Evolutionary conservation across 2,888 invertebrate species (phyloP).

Genomic region (Chorisops tibialis): DNA sequence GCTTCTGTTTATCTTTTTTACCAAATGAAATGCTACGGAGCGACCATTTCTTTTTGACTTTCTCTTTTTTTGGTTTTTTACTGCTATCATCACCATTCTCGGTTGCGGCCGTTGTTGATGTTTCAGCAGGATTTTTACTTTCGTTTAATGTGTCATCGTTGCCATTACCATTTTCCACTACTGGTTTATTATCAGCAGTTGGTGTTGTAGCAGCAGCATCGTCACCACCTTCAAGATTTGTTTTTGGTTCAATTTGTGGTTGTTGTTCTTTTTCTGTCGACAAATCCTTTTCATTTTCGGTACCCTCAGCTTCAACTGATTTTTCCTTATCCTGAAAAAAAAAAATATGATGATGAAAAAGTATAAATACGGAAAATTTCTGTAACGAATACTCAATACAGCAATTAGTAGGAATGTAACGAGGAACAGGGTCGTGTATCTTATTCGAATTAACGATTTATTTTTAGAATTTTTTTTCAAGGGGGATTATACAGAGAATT

Average conservation of each 20-base stretch:
- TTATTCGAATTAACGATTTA: background rate
- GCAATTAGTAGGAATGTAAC: background rate
- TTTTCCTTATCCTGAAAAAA: slow-evolving; percentile 59
- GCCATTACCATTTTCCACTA: slow-evolving; percentile 54
- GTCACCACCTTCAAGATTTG: slow-evolving; percentile 30
- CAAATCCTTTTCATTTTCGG: slow-evolving; percentile 67
- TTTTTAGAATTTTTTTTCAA: too few relatives aligned
- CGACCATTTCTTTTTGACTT: slow-evolving; percentile 85
- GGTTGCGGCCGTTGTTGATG: slow-evolving; percentile 42
- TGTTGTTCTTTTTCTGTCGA: slow-evolving; percentile 62
- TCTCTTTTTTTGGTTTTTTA: slow-evolving; percentile 67
- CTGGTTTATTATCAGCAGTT: slow-evolving; percentile 44
- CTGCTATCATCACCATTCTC: slow-evolving; percentile 48
- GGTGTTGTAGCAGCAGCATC: slow-evolving; percentile 34
- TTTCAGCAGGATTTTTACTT: slow-evolving; percentile 59
- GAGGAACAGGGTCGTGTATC: background rate
- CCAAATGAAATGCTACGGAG: slow-evolving; percentile 84
- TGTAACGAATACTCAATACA: background rate
- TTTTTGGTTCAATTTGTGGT: slow-evolving; percentile 24
- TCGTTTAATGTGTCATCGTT: slow-evolving; percentile 54
- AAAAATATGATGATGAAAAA: background rate
- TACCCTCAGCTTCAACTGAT: slow-evolving; percentile 56
- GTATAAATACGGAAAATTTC: background rate
- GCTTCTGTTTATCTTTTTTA: slow-evolving; percentile 83
- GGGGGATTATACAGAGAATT: background rate